Percentiles rank a stretch among this genome's conserved stretches.
Evolutionary conservation across 2,113 vertebrate species (phyloP).

Genomic region (Pimephales promelas): DNA sequence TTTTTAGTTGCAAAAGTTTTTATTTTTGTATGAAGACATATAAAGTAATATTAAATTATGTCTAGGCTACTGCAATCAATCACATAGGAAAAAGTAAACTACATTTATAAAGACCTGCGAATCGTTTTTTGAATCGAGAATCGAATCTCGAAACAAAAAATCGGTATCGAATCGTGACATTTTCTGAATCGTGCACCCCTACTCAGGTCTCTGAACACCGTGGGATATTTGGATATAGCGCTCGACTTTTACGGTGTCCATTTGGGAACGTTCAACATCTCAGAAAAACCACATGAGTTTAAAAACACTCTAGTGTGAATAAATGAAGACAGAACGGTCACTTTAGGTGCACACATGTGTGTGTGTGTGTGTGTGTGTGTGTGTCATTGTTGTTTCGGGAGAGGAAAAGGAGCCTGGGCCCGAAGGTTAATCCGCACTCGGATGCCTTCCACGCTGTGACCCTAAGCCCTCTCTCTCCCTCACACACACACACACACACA

Average conservation of each 20-base stretch:
- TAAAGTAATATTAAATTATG: no score
- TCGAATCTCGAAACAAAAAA: no score
- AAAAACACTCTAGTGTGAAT: neutral
- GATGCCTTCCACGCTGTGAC: constrained; percentile 75
- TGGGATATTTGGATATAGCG: no score
- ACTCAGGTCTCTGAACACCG: no score
- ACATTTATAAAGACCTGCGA: no score
- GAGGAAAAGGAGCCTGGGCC: constrained; percentile 77
- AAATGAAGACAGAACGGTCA: neutral
- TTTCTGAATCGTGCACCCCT: no score
- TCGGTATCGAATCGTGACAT: no score
- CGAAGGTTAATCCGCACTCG: constrained; percentile 75
- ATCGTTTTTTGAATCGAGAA: no score
- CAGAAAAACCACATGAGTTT: neutral
- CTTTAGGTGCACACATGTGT: neutral
- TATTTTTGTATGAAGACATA: no score
- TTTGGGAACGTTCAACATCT: neutral
- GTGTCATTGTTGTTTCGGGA: constrained; percentile 79
- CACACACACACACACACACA: constrained; percentile 20
- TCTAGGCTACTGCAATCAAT: no score
- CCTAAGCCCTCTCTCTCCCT: constrained; percentile 66
- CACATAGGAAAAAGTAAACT: no score
- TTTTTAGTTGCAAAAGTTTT: no score
- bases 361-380: constrained; percentile 3
- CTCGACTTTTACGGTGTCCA: neutral